Conservation (phyloP, 2,113 vertebrate species). For the Peromyscus californicus region DNA sequence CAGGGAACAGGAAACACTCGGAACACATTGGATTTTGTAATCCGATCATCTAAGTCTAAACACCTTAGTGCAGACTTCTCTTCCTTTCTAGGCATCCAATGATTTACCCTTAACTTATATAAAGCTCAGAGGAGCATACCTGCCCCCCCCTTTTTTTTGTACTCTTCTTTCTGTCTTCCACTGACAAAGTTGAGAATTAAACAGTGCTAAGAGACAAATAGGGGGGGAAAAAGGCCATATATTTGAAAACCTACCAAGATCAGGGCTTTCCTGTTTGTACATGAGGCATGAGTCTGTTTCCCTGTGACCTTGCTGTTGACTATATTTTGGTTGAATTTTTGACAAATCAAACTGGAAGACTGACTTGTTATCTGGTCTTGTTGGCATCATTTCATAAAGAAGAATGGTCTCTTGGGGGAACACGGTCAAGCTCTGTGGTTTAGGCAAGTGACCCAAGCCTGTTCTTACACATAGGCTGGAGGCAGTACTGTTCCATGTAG, state of each 20-base stretch:
- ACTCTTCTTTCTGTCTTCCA: neutral
- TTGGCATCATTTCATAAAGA: neutral
- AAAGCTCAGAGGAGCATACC: neutral
- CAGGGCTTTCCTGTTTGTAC: neutral
- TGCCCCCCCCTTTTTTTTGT: neutral
- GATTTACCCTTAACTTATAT: neutral
- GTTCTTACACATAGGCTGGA: neutral
- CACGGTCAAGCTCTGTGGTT: neutral
- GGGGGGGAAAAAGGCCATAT: neutral
- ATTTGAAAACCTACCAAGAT: neutral
- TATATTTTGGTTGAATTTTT: constrained; percentile 55
- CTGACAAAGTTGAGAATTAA: neutral
- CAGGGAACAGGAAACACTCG: neutral
- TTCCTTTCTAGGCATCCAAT: neutral
- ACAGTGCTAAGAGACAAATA: neutral
- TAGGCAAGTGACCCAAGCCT: neutral
- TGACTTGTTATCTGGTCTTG: constrained; percentile 24
- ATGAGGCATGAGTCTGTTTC: neutral
- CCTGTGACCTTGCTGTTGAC: neutral
- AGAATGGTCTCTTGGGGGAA: neutral
- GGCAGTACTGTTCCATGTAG: neutral
- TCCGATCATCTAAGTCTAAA: neutral
- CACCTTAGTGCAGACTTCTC: neutral
- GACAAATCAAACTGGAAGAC: neutral
- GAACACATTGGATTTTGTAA: neutral